Percentiles rank a stretch among this genome's conserved stretches.
Evolutionary conservation across 2,113 vertebrate genomes (phyloP).

Genomic region (Sturnira hondurensis): DNA sequence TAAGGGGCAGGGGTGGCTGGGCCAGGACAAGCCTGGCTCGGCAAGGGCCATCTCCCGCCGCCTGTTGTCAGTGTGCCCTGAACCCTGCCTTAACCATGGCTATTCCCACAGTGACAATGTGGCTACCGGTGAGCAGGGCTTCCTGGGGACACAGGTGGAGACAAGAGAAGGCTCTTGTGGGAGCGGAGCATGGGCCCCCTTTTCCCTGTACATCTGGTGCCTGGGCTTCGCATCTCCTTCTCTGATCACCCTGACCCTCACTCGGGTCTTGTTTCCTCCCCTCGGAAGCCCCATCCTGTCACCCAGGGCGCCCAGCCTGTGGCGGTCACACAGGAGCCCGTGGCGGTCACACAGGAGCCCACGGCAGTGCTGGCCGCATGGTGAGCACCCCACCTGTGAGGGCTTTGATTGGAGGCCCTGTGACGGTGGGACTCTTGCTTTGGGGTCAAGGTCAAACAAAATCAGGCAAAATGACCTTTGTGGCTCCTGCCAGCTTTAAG

Average conservation of each 20-base stretch:
- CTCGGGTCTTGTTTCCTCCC: background rate
- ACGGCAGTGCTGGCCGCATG: background rate
- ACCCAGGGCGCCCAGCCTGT: background rate
- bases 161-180: background rate
- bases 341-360: background rate
- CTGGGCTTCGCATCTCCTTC: background rate
- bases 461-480: background rate
- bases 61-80: background rate
- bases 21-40: background rate
- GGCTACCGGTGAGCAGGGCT: background rate
- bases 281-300: background rate
- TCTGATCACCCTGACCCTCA: background rate
- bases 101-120: background rate
- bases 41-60: fast-evolving
- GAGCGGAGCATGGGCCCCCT: background rate
- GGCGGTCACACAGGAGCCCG: background rate
- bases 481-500: background rate
- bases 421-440: background rate
- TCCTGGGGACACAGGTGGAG: background rate
- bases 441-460: background rate
- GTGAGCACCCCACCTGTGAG: background rate
- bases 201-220: fast-evolving
- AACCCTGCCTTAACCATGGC: background rate
- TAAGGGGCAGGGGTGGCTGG: background rate
- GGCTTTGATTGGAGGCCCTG: background rate